Conservation (phyloP, 2,888 invertebrate genomes). For the Hoplodrina ambigua region DNA sequence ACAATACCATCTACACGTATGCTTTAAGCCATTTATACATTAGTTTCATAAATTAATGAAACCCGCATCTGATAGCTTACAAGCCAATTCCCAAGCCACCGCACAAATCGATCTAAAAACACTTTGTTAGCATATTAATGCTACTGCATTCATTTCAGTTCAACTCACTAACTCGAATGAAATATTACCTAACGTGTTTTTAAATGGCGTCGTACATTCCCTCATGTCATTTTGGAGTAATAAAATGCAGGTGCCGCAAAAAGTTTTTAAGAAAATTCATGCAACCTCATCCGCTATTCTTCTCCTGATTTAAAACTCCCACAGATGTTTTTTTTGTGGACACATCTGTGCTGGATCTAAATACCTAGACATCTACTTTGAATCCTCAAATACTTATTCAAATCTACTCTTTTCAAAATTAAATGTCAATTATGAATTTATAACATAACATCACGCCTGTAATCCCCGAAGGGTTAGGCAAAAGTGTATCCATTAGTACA, state of each 20-base stretch:
- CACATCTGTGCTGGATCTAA: neutral
- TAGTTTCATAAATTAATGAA: neutral
- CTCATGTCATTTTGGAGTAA: conserved; percentile 17
- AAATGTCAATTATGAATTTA: no score
- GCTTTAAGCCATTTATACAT: neutral
- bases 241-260: conserved; percentile 38
- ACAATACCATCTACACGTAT: no score
- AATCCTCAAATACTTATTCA: neutral
- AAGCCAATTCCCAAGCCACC: neutral
- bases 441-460: no score
- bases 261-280: conserved; percentile 41
- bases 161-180: neutral
- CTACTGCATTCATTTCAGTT: neutral
- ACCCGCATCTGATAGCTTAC: neutral
- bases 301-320: conserved; percentile 15
- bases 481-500: no score
- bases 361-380: neutral
- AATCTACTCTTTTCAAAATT: neutral
- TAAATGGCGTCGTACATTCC: conserved; percentile 18
- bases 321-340: neutral
- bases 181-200: conserved; percentile 12
- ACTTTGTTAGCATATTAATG: neutral
- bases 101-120: neutral
- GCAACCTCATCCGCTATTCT: conserved; percentile 23
- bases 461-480: no score